Conservation (phyloP, 2,797 vertebrate genomes). For the Hirundo rustica region DNA sequence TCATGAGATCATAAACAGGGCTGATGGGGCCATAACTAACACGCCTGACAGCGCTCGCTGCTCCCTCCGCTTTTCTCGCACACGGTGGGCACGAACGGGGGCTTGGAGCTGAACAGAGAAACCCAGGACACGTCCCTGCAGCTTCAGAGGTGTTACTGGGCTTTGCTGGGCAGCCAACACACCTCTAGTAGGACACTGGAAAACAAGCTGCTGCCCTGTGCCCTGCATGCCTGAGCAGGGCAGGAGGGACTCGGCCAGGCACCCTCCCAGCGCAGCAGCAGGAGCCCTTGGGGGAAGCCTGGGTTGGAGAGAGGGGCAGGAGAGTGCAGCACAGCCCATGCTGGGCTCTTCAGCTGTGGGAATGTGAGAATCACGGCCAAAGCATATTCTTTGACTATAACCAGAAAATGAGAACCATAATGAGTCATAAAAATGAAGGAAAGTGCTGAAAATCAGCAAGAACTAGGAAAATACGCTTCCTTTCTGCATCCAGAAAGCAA, state of each 20-base stretch:
- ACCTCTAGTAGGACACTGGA: rapidly evolving
- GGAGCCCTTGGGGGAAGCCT: rapidly evolving
- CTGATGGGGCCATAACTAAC: neutral
- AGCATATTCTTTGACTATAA: neutral
- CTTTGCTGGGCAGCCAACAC: neutral
- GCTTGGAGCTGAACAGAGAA: rapidly evolving
- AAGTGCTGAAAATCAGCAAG: neutral
- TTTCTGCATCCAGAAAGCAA: neutral
- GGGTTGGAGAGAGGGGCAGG: neutral
- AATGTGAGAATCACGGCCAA: neutral
- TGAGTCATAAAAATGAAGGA: neutral
- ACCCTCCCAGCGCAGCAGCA: neutral
- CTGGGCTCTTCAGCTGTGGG: neutral
- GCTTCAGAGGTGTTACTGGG: neutral
- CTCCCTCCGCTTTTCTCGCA: rapidly evolving
- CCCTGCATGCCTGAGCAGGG: rapidly evolving
- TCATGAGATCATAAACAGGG: neutral
- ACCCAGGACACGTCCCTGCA: rapidly evolving
- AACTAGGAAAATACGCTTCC: neutral
- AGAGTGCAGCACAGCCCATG: neutral
- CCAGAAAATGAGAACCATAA: neutral
- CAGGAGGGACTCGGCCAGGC: rapidly evolving
- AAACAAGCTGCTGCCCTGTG: neutral
- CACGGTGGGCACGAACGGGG: rapidly evolving
- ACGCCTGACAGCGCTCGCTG: rapidly evolving